These are phyloP conservation scores for Crematogaster levior DNA, from an alignment of 2,888 invertebrate species.

Conservation along the genomic window DNA sequence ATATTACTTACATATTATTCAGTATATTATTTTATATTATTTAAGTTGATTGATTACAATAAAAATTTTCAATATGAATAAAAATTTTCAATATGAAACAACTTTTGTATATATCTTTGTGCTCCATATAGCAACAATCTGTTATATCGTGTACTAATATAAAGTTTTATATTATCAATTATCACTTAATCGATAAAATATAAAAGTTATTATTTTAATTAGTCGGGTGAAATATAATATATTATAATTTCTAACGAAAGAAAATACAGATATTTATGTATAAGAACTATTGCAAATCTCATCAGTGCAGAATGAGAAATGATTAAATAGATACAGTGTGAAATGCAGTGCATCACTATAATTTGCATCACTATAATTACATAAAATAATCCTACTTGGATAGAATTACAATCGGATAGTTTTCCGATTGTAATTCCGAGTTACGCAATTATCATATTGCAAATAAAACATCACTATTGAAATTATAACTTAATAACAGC, in stretches of 20 bases:
- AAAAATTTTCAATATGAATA: no score
- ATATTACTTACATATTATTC: neutral
- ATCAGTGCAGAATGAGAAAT: neutral
- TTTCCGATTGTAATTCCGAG: neutral
- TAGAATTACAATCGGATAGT: constrained; percentile 37
- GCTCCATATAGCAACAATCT: neutral
- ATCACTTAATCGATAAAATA: neutral
- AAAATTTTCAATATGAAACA: neutral
- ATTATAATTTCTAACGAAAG: neutral
- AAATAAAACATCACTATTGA: constrained; percentile 11
- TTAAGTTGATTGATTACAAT: constrained; percentile 2
- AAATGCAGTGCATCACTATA: constrained; percentile 1
- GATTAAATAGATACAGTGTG: constrained; percentile 20
- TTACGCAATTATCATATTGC: neutral
- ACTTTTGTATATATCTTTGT: neutral
- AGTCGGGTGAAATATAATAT: neutral
- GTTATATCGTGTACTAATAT: neutral
- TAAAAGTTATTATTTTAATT: constrained; percentile 23
- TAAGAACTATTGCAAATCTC: constrained; percentile 5
- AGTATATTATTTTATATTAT: constrained; percentile 15
- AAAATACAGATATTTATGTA: neutral
- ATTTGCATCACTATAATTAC: constrained; percentile 29
- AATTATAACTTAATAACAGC: constrained; percentile 17
- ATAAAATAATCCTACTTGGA: constrained; percentile 37
- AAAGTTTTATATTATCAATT: neutral